Evolutionary conservation across 2,888 invertebrate genomes (phyloP).

Genomic region (Rhodophaea formosa): DNA sequence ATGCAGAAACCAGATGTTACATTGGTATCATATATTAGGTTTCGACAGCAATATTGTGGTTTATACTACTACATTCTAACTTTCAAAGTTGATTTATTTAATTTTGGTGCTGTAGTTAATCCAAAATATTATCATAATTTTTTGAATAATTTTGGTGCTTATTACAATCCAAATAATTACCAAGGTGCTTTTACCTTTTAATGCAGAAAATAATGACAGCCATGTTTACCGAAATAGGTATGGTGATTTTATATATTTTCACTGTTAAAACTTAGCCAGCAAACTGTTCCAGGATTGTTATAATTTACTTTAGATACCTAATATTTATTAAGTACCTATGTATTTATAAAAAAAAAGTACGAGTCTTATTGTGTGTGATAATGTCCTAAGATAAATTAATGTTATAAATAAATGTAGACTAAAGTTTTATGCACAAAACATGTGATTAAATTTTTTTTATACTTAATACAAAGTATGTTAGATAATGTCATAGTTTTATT

Average conservation of each 20-base stretch:
- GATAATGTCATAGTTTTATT: not conserved
- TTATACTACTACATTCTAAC: no score
- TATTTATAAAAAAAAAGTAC: not conserved
- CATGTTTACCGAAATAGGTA: no score
- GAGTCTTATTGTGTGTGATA: not conserved
- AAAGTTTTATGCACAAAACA: conserved; percentile 9
- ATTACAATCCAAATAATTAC: not conserved
- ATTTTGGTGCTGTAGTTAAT: conserved; percentile 1
- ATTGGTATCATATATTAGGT: no score
- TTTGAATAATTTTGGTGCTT: not conserved
- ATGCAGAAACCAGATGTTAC: no score
- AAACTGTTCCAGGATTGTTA: not conserved
- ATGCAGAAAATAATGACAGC: no score
- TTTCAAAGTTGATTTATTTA: no score
- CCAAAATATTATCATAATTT: not conserved
- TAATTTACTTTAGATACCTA: not conserved
- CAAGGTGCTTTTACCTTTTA: no score
- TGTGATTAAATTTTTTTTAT: conserved; percentile 1
- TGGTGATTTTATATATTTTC: no score
- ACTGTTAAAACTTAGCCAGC: no score
- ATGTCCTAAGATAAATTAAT: not conserved
- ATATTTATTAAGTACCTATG: not conserved
- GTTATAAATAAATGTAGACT: not conserved
- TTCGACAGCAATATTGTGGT: no score
- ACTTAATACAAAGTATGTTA: conserved; percentile 1